These are phyloP conservation scores for Passerculus sandwichensis DNA, from an alignment of 2,797 vertebrate genomes.

Conservation along the genomic window DNA sequence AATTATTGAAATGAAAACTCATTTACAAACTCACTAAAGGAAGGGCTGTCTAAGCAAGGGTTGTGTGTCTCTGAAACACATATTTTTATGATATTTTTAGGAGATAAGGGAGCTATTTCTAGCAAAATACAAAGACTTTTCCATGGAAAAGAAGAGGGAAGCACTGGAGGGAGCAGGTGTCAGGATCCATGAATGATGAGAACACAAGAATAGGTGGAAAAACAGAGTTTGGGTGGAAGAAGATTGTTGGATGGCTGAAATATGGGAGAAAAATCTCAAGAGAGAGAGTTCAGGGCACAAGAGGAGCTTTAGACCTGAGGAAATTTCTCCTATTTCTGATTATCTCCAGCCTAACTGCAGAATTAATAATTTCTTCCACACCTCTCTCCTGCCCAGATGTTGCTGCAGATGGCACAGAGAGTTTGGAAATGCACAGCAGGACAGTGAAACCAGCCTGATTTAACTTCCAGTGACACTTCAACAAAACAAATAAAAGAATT, in stretches of 20 bases:
- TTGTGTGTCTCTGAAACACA: not conserved
- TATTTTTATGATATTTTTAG: not conserved
- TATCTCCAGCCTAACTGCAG: not conserved
- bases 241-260: not conserved
- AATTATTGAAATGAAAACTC: conserved; percentile 1
- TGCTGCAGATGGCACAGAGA: not conserved
- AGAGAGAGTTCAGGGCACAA: not conserved
- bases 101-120: not conserved
- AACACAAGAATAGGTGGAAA: not conserved
- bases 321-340: not conserved
- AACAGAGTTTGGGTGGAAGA: not conserved
- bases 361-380: not conserved
- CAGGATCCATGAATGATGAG: not conserved
- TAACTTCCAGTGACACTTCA: not conserved
- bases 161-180: not conserved
- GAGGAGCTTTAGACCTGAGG: not conserved
- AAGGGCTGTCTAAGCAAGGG: not conserved
- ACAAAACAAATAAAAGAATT: not conserved
- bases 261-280: not conserved
- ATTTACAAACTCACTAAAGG: not conserved
- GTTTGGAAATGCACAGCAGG: not conserved
- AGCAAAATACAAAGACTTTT: not conserved
- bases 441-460: not conserved
- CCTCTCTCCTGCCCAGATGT: not conserved
- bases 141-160: not conserved